Percentiles rank a stretch among this genome's conserved stretches.
phyloP scores from a whole-genome alignment of 2,797 vertebrate species.

The Aulostomus chinensis region DNA sequence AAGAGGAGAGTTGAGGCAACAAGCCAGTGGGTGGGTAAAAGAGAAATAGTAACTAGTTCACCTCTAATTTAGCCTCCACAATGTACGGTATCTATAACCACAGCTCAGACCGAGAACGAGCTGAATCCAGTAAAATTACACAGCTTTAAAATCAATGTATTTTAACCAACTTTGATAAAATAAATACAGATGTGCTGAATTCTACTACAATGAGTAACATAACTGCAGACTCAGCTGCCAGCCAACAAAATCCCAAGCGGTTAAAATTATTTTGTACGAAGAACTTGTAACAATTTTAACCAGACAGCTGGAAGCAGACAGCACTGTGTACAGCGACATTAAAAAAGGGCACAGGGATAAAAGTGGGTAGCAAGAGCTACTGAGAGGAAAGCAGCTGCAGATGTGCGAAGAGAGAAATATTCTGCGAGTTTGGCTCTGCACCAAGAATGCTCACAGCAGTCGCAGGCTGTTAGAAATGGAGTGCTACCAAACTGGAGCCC shows the following conservation, averaged over 20 bases:
- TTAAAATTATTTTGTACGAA: slow-evolving; percentile 17
- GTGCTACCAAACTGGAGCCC: slow-evolving; percentile 54
- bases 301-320: slow-evolving; percentile 27
- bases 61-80: slow-evolving; percentile 8
- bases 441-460: slow-evolving; percentile 75
- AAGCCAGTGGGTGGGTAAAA: slow-evolving; percentile 13
- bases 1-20: slow-evolving; percentile 21
- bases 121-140: neutral
- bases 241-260: slow-evolving; percentile 14
- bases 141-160: no score
- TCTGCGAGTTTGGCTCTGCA: slow-evolving; percentile 60
- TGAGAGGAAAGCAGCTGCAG: slow-evolving; percentile 58
- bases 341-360: slow-evolving; percentile 11
- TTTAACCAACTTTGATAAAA: no score
- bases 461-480: slow-evolving; percentile 65
- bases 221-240: neutral
- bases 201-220: slow-evolving; percentile 2
- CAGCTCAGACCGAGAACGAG: neutral
- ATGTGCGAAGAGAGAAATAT: slow-evolving; percentile 68
- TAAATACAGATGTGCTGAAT: neutral
- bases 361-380: slow-evolving; percentile 11
- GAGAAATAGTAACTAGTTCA: slow-evolving; percentile 7
- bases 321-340: slow-evolving; percentile 1
- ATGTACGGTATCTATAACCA: neutral
- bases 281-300: slow-evolving; percentile 24